Evolutionary conservation across 2,888 invertebrate species (phyloP), one percentile per base, ranked within the genome.

Genomic region (Margaritifera margaritifera): DNA sequence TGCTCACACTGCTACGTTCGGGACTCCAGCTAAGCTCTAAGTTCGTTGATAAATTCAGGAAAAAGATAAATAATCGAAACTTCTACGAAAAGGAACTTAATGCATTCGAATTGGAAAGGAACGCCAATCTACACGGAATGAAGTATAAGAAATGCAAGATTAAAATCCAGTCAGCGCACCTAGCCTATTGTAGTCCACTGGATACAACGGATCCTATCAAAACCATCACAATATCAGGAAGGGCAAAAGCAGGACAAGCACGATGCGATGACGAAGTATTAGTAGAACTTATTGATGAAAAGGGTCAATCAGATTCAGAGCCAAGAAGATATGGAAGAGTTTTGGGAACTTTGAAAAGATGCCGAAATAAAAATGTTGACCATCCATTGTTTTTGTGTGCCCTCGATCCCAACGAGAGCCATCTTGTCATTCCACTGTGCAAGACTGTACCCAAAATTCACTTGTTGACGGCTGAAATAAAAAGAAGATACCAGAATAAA

Each of bases 231-330:
- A 79, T 80, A 31, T 74, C 72, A 25, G 80, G 80, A 18, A 42
- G 80, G 27, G 68, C 74, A 25, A 79, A 79, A 66, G 74, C 76
- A 60, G 80, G 80, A 52, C 74, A 77, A 56, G 71, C 69, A 15
- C 80, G 75, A 61, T 75, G 66, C 55, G 77, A 75, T 42, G 81
- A 81, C 60, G 74, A 74, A 66, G 81, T 80, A 24, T 69, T 80
- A 3, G 81, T 81, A 5, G 71, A 80, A 70, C 62, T 81, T 20
- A 56, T 78, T 4, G 71, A 68, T 27, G 51, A 42, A 42, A 42
- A 0, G 42, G 42, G 54, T 58, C 56, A 69, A 31, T 58, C 69
- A 24, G 62, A 66, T 6, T 24, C 61, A 27, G 62, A 63, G 24
- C 57, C 66, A 19, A 68, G 66, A 42, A n/a, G 69, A 60, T 66